Conservation (phyloP, 2,113 vertebrate species). For the Eidolon helvum region DNA sequence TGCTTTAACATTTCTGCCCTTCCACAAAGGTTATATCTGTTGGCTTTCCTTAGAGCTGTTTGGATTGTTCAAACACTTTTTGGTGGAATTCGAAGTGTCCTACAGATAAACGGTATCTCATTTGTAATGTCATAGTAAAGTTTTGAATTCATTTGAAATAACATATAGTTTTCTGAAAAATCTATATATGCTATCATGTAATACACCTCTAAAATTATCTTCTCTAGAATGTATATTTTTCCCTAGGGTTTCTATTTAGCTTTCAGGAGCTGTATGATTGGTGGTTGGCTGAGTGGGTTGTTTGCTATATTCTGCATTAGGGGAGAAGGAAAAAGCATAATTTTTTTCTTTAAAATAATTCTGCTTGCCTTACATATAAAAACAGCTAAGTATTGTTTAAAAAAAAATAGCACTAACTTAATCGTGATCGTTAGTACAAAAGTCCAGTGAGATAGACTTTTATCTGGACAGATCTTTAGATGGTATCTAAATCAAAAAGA, state of each 20-base stretch:
- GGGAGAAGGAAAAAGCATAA: background rate
- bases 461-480: background rate
- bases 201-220: background rate
- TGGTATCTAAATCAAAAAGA: background rate
- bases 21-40: background rate
- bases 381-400: background rate
- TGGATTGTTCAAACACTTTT: background rate
- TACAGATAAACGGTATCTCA: background rate
- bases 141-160: constrained; percentile 30
- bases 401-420: background rate
- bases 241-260: background rate
- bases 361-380: background rate
- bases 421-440: background rate
- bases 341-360: constrained; percentile 6
- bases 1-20: background rate
- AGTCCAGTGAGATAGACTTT: background rate
- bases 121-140: background rate
- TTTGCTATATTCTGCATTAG: background rate
- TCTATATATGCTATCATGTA: background rate
- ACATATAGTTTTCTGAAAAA: background rate
- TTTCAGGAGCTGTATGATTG: background rate
- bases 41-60: background rate
- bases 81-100: background rate
- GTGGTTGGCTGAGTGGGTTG: no score
- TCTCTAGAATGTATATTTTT: background rate